Conservation (phyloP, 2,797 vertebrate species). For the Emys orbicularis region DNA sequence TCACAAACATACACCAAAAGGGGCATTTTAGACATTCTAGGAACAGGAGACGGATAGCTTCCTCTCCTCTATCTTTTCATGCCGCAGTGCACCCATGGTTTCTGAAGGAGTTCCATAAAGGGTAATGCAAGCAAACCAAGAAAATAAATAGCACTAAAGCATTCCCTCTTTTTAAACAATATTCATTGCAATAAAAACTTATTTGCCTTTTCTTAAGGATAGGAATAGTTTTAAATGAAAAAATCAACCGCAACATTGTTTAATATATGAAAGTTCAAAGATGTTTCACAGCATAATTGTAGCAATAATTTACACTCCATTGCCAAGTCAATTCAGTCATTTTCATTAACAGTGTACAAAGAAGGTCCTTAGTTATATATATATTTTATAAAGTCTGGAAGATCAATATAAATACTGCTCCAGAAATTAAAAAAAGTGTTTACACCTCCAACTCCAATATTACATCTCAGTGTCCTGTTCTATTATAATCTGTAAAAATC, state of each 20-base stretch:
- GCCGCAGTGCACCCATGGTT: conserved; percentile 54
- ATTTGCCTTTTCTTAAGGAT: conserved; percentile 60
- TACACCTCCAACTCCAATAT: conserved; percentile 81
- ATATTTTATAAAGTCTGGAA: conserved; percentile 82
- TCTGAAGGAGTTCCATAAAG: conserved; percentile 59
- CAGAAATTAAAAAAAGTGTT: conserved; percentile 80
- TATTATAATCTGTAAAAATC: conserved; percentile 83
- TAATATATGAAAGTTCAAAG: conserved; percentile 76
- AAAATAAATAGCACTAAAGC: conserved; percentile 75
- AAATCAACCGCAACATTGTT: conserved; percentile 61
- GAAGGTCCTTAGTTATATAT: conserved; percentile 73
- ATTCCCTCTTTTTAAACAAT: conserved; percentile 64
- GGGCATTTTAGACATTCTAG: conserved; percentile 24
- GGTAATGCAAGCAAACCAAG: conserved; percentile 73
- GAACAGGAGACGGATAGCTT: conserved; percentile 41
- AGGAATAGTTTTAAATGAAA: conserved; percentile 69
- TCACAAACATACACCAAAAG: neutral
- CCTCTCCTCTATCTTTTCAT: conserved; percentile 2
- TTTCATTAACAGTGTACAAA: conserved; percentile 81
- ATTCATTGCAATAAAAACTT: conserved; percentile 58
- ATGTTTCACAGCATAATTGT: conserved; percentile 78
- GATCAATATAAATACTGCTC: conserved; percentile 89
- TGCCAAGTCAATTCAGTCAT: conserved; percentile 71
- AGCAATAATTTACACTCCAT: conserved; percentile 77
- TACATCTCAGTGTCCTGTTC: conserved; percentile 86